Evolutionary conservation across 2,113 vertebrate genomes (phyloP), one percentile per base, ranked within the genome.

Genomic region (Alosa alosa): DNA sequence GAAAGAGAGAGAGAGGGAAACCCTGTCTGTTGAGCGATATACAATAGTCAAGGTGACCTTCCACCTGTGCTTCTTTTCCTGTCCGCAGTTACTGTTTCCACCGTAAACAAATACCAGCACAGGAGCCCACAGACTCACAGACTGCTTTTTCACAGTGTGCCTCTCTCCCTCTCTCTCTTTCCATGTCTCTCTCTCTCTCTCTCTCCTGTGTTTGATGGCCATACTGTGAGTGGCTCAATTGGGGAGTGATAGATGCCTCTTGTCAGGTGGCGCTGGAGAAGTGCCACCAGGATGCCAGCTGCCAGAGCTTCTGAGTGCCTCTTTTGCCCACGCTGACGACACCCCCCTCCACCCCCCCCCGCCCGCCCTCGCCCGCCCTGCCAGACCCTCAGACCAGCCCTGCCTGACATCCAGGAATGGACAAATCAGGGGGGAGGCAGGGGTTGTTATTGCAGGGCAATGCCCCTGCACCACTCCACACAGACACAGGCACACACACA

Each of bases 171-270:
- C 87, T 64, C 57, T 64, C 57, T 64, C 57, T n/a, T n/a, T n/a
- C n/a, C n/a, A n/a, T n/a, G n/a, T 90, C 86, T 86, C 85, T 87
- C 49, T 89, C 25, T 36, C 64, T 72, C 64, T 25, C 64, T 72
- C 72, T 82, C 81, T 72, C 7, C 11, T n/a, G 25, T 47, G n/a
- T 31, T 72, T 22, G 41, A 17, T 22, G 25, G 20, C 64, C 50
- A 15, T 44, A 87, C 87, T 85, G 91, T 91, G 93, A 95, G 94
- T 93, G 90, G 94, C 94, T 94, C 94, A 95, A 96, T 96, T 94
- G 94, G 93, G 93, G 93, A 95, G 95, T 96, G 95, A 96, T 96
- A 94, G 93, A 96, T 95, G 94, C 95, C 95, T 94, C 93, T 95
- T 94, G 91, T 94, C 93, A 93, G 92, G 88, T 94, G 94, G 95